Evolutionary conservation across 1,140 invertebrate genomes (phyloP).

Genomic region (Achroia grisella): DNA sequence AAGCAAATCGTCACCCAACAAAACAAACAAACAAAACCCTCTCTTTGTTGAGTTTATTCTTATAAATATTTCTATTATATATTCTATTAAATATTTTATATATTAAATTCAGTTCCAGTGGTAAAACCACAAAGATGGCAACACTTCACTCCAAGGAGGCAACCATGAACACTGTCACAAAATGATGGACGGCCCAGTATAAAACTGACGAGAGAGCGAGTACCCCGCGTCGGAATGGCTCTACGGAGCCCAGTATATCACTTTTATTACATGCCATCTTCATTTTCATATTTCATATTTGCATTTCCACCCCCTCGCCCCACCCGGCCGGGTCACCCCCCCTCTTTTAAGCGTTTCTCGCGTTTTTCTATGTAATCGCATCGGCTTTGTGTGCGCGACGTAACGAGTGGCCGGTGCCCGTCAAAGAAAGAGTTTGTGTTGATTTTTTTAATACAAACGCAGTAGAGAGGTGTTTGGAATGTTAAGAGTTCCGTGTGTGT

Average conservation of each 20-base stretch:
- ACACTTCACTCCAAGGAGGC: conserved; percentile 34
- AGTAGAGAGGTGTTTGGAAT: conserved; percentile 1
- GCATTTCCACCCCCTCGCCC: conserved; percentile 56
- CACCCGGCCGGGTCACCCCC: conserved; percentile 13
- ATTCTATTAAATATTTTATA: no score
- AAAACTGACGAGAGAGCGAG: conserved; percentile 72
- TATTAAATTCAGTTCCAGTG: no score
- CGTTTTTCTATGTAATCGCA: conserved; percentile 63
- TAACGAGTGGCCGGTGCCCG: conserved; percentile 12
- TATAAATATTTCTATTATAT: no score
- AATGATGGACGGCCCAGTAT: conserved; percentile 69
- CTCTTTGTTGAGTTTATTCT: no score
- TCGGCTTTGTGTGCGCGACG: conserved; percentile 39
- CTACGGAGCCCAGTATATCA: conserved; percentile 74
- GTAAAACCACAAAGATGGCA: no score
- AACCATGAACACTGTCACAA: conserved; percentile 61
- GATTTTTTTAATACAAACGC: background rate
- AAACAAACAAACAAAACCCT: no score
- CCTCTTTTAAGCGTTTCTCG: conserved; percentile 41
- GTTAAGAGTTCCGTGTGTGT: conserved; percentile 2
- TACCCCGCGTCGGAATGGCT: conserved; percentile 66
- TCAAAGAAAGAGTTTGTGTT: conserved; percentile 5
- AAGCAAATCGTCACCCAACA: no score
- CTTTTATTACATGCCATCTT: conserved; percentile 76
- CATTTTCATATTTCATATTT: conserved; percentile 77